Evolutionary conservation across 2,113 vertebrate genomes (phyloP).

Genomic region (Pterocles orientalis): DNA sequence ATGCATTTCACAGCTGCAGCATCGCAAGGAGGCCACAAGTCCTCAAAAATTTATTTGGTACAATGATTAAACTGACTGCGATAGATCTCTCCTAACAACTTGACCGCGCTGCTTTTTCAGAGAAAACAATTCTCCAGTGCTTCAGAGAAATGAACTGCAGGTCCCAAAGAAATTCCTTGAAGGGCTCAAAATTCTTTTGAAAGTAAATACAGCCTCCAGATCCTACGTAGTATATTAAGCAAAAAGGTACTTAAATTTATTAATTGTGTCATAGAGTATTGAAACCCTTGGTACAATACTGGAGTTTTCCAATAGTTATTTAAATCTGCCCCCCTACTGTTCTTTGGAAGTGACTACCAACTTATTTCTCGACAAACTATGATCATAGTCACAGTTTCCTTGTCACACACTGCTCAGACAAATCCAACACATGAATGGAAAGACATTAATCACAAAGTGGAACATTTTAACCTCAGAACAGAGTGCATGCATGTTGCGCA

Average conservation of each 20-base stretch:
- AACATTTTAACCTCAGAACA: neutral
- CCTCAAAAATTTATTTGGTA: neutral
- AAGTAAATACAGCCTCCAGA: neutral
- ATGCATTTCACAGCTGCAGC: neutral
- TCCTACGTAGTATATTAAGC: neutral
- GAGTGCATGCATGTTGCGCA: rapidly evolving
- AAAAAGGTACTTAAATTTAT: neutral
- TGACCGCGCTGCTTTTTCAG: neutral
- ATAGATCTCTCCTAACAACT: neutral
- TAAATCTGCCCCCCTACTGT: neutral
- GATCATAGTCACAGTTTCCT: neutral
- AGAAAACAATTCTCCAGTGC: neutral
- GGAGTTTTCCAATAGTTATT: neutral
- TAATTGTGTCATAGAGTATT: neutral
- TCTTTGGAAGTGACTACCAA: constrained; percentile 1
- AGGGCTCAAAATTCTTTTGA: neutral
- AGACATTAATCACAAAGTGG: neutral
- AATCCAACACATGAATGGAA: neutral
- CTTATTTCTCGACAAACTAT: neutral
- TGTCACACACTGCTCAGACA: neutral
- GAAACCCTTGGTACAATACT: neutral
- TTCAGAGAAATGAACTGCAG: neutral
- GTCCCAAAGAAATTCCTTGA: neutral
- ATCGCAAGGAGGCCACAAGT: neutral
- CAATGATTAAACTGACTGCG: neutral